A percentile compares a stretch with the other conserved stretches of the same genome.
Conservation (phyloP, 1,140 invertebrate genomes). For the Panagrolaimus sp. region DNA sequence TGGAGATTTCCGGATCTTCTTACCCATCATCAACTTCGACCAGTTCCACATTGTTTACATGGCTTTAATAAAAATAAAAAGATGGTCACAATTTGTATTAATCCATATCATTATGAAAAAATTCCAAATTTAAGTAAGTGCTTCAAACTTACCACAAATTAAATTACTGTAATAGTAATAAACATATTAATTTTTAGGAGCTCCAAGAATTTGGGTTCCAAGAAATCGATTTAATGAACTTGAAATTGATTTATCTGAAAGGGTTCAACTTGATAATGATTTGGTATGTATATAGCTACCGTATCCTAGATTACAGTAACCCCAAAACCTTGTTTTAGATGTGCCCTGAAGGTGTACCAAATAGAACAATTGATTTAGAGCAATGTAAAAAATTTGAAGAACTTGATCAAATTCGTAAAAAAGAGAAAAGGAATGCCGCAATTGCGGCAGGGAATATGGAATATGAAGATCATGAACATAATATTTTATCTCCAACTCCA, state of each 20-base stretch:
- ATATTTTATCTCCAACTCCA: no score
- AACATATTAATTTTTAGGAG: slow-evolving; percentile 19
- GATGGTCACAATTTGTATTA: slow-evolving; percentile 75
- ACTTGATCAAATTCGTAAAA: no score
- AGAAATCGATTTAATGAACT: slow-evolving; percentile 23
- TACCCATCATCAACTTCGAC: slow-evolving; percentile 86
- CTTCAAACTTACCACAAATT: not conserved
- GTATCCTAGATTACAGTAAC: no score
- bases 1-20: slow-evolving; percentile 96
- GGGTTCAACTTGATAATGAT: no score
- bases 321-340: no score
- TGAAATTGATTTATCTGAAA: not conserved
- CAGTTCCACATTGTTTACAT: slow-evolving; percentile 82
- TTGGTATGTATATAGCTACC: no score
- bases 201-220: slow-evolving; percentile 33
- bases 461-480: no score
- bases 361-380: no score
- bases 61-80: slow-evolving; percentile 65
- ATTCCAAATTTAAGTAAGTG: slow-evolving; percentile 37
- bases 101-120: slow-evolving; percentile 90
- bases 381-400: no score
- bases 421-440: no score
- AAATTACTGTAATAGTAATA: not conserved
- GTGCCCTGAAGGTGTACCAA: no score
- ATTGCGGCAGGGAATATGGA: no score